A percentile compares a stretch with the other conserved stretches of the same genome.
Conservation (phyloP, 2,888 invertebrate species). For the Drosophila cognata region DNA sequence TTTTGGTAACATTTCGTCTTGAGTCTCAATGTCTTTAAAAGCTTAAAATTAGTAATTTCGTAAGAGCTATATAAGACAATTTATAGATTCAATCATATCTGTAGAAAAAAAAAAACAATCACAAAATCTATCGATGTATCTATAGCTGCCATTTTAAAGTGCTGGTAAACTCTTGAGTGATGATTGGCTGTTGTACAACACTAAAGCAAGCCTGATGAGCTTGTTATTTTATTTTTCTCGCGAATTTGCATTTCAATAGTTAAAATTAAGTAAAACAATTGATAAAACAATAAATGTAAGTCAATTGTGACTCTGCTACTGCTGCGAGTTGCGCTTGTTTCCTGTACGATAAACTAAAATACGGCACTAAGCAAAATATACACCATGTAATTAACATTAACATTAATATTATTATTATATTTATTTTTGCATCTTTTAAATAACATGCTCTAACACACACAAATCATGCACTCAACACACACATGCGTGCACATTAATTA, state of each 20-base stretch:
- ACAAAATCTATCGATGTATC: conserved; percentile 13
- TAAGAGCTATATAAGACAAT: neutral
- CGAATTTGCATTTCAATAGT: conserved; percentile 13
- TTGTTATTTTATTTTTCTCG: conserved; percentile 48
- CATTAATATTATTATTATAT: conserved; percentile 1
- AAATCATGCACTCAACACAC: conserved; percentile 28
- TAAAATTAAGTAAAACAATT: neutral
- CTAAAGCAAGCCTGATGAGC: conserved; percentile 15
- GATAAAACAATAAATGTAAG: conserved; percentile 41
- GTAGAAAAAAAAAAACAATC: neutral
- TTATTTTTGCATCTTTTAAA: conserved; percentile 21
- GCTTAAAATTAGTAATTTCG: neutral
- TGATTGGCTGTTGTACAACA: conserved; percentile 30
- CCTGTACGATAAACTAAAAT: neutral
- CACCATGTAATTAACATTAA: conserved; percentile 19
- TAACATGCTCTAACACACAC: conserved; percentile 21
- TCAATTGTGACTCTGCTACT: neutral
- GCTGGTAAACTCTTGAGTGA: neutral
- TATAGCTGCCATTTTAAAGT: conserved; percentile 3
- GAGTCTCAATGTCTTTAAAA: neutral
- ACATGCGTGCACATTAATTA: conserved; percentile 24
- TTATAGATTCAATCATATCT: too few relatives aligned
- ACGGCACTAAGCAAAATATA: conserved; percentile 2
- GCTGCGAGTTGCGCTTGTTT: neutral
- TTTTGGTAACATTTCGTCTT: neutral